These are phyloP conservation scores for Lasioglossum marginatum DNA, from an alignment of 2,888 invertebrate species.

Conservation along the genomic window DNA sequence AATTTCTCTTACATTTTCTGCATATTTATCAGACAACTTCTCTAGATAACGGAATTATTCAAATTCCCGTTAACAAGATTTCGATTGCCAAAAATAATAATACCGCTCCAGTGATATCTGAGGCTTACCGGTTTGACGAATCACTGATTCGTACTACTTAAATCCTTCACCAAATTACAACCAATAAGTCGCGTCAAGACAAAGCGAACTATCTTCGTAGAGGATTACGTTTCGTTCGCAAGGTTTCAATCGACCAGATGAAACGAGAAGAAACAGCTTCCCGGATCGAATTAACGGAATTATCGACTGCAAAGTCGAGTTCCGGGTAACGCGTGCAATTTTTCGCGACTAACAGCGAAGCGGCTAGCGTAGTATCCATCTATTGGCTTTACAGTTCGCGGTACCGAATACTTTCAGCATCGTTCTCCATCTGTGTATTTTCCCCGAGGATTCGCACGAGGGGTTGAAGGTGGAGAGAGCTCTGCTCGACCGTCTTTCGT, in stretches of 20 bases:
- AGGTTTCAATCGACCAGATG: not conserved
- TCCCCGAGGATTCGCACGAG: not conserved
- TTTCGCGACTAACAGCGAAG: not conserved
- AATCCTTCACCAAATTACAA: not conserved
- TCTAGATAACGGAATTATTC: not conserved
- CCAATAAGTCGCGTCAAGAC: not conserved
- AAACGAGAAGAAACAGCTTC: not conserved
- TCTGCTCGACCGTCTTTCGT: not conserved
- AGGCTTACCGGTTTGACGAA: not conserved
- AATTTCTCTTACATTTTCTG: no score
- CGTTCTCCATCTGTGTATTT: slow-evolving; percentile 2
- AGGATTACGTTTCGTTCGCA: not conserved
- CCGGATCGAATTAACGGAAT: not conserved
- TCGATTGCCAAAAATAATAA: not conserved
- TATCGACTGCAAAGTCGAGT: not conserved
- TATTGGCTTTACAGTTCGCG: slow-evolving; percentile 8
- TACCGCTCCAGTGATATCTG: no score
- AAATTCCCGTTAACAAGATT: not conserved
- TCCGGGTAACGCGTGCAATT: not conserved
- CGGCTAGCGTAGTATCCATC: not conserved
- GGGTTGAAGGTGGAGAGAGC: not conserved
- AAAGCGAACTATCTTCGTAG: not conserved
- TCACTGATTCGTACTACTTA: not conserved
- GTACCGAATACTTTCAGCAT: slow-evolving; percentile 31
- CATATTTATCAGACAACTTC: not conserved